Evolutionary conservation across 1,140 invertebrate species (phyloP), one percentile per base, ranked within the genome.

Genomic region (Euwallacea fornicatus): DNA sequence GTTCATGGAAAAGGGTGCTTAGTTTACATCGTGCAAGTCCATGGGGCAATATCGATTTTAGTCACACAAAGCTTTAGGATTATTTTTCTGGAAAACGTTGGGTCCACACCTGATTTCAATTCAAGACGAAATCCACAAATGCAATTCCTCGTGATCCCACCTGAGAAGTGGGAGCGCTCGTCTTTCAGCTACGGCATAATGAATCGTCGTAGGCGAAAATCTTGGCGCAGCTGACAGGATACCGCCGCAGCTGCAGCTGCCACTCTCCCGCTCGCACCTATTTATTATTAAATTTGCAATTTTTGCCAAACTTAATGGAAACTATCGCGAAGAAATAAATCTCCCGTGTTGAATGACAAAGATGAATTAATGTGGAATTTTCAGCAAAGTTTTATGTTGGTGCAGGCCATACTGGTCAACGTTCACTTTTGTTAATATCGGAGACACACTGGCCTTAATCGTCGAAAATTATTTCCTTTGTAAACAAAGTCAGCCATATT

Each of bases 221-320:
- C 67, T 54, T 55, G 67, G 43, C 61, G 58, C 67, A 42, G 67
- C 59, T 46, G 58, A 68, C 65, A 58, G 47, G 63, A 41, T 54
- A 50, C 43, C 16, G 15, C 66, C 47, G 46, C 47, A 43, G 41
- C 21, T 69, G 59, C 67, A 61, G 47, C 59, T 62, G 67, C 42
- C 47, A 62, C 42, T 59, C 44, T 58, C 15, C 33, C 55, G 41
- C 16, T 43, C 59, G n/a, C 15, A 60, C 58, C 47, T 54, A 69
- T 69, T 62, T 69, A 69, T 69, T 69, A 69, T 69, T 69, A 69
- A 69, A 69, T 69, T 69, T 69, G 47, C 67, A 69, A 69, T 69
- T 62, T 69, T 69, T 62, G 55, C 58, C 15, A 69, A 61, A 61
- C 62, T 62, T 69, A 61, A 69, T 69, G 62, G 59, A 69, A 69